Conservation (phyloP, 2,113 vertebrate species). For the Monopterus albus region DNA sequence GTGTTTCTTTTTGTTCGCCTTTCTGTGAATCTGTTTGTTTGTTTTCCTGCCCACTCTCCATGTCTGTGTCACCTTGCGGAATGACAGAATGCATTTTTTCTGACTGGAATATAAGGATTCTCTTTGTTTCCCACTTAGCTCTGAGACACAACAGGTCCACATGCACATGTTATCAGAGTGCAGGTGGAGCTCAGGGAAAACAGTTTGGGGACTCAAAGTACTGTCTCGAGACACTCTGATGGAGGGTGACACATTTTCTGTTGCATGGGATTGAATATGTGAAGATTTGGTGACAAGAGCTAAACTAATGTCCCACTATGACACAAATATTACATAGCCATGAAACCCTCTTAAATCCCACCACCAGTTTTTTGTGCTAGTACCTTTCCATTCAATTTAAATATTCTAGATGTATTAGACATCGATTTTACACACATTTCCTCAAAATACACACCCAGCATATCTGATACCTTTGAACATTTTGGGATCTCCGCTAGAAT, state of each 20-base stretch:
- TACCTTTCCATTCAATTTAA: background rate
- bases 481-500: background rate
- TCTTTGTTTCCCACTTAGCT: slow-evolving; percentile 10
- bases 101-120: slow-evolving; percentile 2
- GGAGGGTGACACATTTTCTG: background rate
- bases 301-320: background rate
- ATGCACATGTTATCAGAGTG: slow-evolving; percentile 22
- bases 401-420: background rate
- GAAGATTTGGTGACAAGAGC: background rate
- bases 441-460: background rate
- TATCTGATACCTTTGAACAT: background rate
- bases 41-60: background rate
- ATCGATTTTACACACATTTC: background rate
- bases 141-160: background rate
- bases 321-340: background rate
- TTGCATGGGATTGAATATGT: slow-evolving; percentile 2
- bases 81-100: background rate
- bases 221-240: slow-evolving; percentile 13
- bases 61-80: background rate
- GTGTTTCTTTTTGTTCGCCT: background rate
- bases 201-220: background rate
- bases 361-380: background rate
- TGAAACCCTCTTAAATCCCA: background rate
- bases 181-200: background rate
- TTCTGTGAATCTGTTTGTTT: background rate